These are phyloP conservation scores for Crypturellus undulatus DNA, from an alignment of 2,113 vertebrate species.

Conservation along the genomic window DNA sequence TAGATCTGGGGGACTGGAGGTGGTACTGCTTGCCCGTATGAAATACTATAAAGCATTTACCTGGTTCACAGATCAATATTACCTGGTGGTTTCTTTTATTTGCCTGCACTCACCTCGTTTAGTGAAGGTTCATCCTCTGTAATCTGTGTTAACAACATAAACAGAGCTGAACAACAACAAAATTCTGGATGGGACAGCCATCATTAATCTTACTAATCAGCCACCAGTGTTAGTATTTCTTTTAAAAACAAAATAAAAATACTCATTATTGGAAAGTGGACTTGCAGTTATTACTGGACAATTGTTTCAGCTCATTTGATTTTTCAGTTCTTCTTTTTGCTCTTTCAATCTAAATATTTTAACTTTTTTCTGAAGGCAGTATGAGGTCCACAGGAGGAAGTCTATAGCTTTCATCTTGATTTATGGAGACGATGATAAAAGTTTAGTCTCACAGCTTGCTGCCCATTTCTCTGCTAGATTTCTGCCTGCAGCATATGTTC, in stretches of 20 bases:
- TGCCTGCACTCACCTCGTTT: background rate
- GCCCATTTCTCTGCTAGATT: slow-evolving; percentile 76
- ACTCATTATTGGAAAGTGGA: background rate
- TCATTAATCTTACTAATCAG: slow-evolving; percentile 43
- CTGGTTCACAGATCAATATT: background rate
- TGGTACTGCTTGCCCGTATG: background rate
- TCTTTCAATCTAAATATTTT: slow-evolving; percentile 76
- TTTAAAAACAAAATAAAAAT: background rate
- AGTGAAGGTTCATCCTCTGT: background rate
- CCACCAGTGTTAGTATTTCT: background rate
- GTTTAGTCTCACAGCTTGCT: slow-evolving; percentile 84
- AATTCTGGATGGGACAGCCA: background rate
- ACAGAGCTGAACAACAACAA: background rate
- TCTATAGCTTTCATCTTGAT: slow-evolving; percentile 84
- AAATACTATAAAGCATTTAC: background rate
- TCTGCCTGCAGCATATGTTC: slow-evolving; percentile 81
- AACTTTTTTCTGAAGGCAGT: slow-evolving; percentile 75
- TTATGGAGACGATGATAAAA: slow-evolving; percentile 84
- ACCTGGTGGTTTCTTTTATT: background rate
- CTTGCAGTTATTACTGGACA: background rate
- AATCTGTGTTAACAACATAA: background rate
- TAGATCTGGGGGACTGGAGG: background rate
- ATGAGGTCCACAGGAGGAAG: slow-evolving; percentile 79
- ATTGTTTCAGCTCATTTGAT: slow-evolving; percentile 43
- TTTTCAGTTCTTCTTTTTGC: slow-evolving; percentile 41